phyloP scores from a whole-genome alignment of 2,888 invertebrate species.

The Cataglyphis livida region DNA sequence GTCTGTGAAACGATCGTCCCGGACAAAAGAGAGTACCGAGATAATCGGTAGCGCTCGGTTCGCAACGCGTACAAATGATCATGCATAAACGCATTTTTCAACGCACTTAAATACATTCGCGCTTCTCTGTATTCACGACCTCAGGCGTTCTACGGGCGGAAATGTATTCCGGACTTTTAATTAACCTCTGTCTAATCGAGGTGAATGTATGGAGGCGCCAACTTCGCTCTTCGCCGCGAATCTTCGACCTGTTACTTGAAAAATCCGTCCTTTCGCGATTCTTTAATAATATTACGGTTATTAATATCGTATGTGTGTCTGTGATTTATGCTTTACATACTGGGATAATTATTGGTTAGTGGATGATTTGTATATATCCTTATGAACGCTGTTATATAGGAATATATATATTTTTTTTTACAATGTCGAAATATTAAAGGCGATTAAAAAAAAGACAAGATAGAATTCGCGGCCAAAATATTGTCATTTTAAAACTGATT shows the following conservation, averaged over 20 bases:
- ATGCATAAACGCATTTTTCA: conserved; percentile 39
- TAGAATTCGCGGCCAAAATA: not conserved
- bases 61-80: conserved; percentile 21
- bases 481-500: not conserved
- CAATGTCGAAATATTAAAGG: not conserved
- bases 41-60: conserved; percentile 35
- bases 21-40: conserved; percentile 32
- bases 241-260: conserved; percentile 20
- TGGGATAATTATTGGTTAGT: conserved; percentile 13
- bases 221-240: conserved; percentile 11
- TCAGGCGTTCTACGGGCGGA: conserved; percentile 47
- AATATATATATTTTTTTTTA: not conserved
- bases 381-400: not conserved
- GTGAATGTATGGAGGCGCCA: conserved; percentile 26
- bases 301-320: conserved; percentile 12
- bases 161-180: conserved; percentile 51
- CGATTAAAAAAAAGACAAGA: not conserved
- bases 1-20: conserved; percentile 40
- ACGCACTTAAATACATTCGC: conserved; percentile 15
- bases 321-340: conserved; percentile 33
- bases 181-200: conserved; percentile 53
- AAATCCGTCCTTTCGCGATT: conserved; percentile 9
- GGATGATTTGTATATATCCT: not conserved
- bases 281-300: conserved; percentile 29
- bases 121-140: conserved; percentile 18